A percentile compares a stretch with the other conserved stretches of the same genome.
These are phyloP conservation scores for Sarcophaga subvicina DNA, from an alignment of 2,888 invertebrate species.

Conservation along the genomic window DNA sequence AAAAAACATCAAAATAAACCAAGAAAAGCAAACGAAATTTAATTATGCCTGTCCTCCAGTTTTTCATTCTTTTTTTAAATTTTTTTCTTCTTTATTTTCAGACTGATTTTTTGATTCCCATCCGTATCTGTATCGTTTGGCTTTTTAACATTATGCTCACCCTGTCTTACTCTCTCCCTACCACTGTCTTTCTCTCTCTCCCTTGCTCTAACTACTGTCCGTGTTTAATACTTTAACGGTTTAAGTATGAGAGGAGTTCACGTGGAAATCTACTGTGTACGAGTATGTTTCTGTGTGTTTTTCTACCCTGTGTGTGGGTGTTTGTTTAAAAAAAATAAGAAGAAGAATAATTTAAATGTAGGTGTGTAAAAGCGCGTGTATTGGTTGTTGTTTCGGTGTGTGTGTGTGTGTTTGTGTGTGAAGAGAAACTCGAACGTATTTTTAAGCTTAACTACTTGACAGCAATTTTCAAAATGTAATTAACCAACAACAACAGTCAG, in stretches of 20 bases:
- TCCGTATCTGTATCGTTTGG: conserved; percentile 25
- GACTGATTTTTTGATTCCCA: not conserved
- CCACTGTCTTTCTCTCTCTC: not conserved
- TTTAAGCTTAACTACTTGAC: conserved; percentile 77
- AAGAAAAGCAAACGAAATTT: conserved; percentile 36
- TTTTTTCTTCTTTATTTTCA: not conserved
- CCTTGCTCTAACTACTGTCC: too few species aligned
- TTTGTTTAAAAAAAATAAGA: not conserved
- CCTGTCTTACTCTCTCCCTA: not conserved
- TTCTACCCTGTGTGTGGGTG: conserved; percentile 5
- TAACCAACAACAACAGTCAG: conserved; percentile 74
- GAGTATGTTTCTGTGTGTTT: conserved; percentile 10
- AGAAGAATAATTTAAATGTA: conserved; percentile 8
- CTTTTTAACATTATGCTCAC: not conserved
- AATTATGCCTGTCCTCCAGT: conserved; percentile 64
- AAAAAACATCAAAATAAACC: not conserved
- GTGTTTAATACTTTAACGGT: conserved; percentile 37
- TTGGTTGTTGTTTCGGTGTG: conserved; percentile 6
- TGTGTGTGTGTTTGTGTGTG: conserved; percentile 25
- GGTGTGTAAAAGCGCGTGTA: conserved; percentile 45
- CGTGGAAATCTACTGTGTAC: conserved; percentile 21
- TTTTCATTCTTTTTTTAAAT: not conserved
- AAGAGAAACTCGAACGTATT: conserved; percentile 65
- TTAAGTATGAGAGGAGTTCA: conserved; percentile 41
- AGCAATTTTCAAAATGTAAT: conserved; percentile 80